Evolutionary conservation across 2,888 invertebrate genomes (phyloP).

Genomic region (Phorcus lineatus): DNA sequence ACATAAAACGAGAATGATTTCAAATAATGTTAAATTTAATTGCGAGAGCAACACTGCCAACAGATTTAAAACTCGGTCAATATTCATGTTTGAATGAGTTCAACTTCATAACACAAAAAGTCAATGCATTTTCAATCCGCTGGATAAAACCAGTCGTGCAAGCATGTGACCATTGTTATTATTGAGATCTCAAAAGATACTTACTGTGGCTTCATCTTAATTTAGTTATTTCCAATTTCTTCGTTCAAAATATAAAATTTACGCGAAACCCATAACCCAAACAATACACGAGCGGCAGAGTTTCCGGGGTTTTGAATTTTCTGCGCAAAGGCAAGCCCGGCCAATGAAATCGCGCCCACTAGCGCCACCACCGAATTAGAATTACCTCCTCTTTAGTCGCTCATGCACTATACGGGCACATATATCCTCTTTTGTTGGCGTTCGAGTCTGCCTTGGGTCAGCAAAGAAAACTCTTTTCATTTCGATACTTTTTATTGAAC

Average conservation of each 20-base stretch:
- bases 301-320: slow-evolving; percentile 22
- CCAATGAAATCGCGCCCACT: slow-evolving; percentile 18
- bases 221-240: too few relatives aligned
- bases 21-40: too few relatives aligned
- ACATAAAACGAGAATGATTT: too few relatives aligned
- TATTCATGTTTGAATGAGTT: too few relatives aligned
- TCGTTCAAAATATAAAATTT: neutral
- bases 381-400: slow-evolving; percentile 19
- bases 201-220: slow-evolving; percentile 57
- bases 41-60: too few relatives aligned
- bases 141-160: too few relatives aligned
- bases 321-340: neutral
- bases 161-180: neutral
- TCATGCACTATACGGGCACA: neutral
- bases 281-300: neutral
- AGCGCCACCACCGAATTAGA: slow-evolving; percentile 2
- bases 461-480: neutral
- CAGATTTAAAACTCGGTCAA: too few relatives aligned
- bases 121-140: too few relatives aligned
- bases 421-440: neutral
- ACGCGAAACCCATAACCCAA: slow-evolving; percentile 5
- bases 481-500: neutral
- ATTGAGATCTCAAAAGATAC: slow-evolving; percentile 32
- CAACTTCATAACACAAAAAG: too few relatives aligned
- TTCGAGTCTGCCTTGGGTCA: neutral